A percentile compares a stretch with the other conserved stretches of the same genome.
phyloP scores from a whole-genome alignment of 53 echinoderm and acorn worm species.

The Mesocentrotus franciscanus region DNA sequence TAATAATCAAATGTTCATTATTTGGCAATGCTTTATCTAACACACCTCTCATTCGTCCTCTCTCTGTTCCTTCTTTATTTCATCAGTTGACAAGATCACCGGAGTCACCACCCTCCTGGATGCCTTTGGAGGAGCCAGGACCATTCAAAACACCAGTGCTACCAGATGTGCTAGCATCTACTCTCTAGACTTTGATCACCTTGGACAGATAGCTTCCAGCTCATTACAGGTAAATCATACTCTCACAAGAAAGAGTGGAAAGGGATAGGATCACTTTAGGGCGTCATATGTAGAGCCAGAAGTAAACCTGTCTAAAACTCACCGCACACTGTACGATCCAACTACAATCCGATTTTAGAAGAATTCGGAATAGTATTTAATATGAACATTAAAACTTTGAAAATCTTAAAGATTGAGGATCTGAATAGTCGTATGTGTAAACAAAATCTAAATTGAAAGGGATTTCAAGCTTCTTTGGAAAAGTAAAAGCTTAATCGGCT shows the following conservation, averaged over 20 bases:
- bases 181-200: constrained; percentile 95
- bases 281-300: background rate
- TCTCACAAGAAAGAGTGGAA: background rate
- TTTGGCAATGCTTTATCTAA: background rate
- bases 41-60: background rate
- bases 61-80: background rate
- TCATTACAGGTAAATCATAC: constrained; percentile 86
- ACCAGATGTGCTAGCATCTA: constrained; percentile 92
- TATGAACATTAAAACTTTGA: too few species aligned
- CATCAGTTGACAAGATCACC: constrained; percentile 87
- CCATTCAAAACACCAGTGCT: constrained; percentile 89
- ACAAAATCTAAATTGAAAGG: too few species aligned
- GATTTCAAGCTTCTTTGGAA: too few species aligned
- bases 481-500: too few species aligned
- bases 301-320: too few species aligned
- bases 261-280: background rate
- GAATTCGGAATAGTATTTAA: too few species aligned
- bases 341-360: too few species aligned
- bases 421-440: too few species aligned
- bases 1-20: background rate
- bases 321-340: too few species aligned
- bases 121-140: constrained; percentile 91
- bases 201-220: constrained; percentile 93
- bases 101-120: constrained; percentile 87
- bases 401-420: too few species aligned